These are phyloP conservation scores for Anhinga anhinga DNA, from an alignment of 2,113 vertebrate genomes.

Conservation along the genomic window DNA sequence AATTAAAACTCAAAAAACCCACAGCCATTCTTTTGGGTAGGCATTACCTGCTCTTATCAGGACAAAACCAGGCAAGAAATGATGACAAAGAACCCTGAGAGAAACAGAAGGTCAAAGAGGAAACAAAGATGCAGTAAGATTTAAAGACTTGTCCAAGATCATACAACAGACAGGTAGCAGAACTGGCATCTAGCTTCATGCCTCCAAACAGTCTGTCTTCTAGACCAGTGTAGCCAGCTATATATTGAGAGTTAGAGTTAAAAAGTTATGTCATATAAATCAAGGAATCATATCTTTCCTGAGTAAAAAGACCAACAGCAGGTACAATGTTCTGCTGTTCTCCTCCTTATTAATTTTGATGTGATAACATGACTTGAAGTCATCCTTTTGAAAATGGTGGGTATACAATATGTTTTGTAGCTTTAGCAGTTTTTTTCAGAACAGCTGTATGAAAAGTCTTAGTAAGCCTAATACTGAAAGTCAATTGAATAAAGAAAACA, in stretches of 20 bases:
- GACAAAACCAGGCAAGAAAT: neutral
- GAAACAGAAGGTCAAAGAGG: neutral
- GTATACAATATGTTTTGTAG: neutral
- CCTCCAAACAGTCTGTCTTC: neutral
- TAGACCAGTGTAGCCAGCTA: neutral
- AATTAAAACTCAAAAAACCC: fast-evolving
- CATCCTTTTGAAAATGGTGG: neutral
- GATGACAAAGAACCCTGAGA: neutral
- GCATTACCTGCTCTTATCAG: neutral
- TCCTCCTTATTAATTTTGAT: neutral
- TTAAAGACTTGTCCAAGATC: neutral
- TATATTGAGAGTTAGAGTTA: neutral
- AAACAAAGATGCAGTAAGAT: neutral
- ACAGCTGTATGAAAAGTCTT: neutral
- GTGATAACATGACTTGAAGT: neutral
- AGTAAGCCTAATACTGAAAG: neutral
- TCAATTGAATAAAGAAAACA: neutral
- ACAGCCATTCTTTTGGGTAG: neutral
- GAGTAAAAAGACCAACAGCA: neutral
- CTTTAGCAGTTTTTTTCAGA: neutral
- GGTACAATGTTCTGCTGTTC: neutral
- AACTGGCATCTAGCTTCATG: neutral
- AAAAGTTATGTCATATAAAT: neutral
- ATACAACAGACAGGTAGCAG: neutral
- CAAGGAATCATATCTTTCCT: neutral